phyloP scores from a whole-genome alignment of 1,140 invertebrate species.

The Meteorus sp. region DNA sequence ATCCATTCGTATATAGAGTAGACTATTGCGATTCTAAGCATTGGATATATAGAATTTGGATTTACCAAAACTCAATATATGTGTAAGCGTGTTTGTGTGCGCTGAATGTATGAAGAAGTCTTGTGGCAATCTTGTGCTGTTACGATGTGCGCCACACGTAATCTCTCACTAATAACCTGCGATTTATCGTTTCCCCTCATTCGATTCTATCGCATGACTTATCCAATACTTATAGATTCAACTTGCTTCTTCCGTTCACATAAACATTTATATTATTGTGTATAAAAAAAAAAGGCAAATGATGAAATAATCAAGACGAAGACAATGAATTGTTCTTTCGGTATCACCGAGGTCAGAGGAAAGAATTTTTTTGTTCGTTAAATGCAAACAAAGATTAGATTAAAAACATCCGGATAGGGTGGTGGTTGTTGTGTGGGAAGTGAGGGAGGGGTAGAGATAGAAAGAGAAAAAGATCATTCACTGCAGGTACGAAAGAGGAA shows the following conservation, averaged over 20 bases:
- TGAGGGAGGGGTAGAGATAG: too few relatives aligned
- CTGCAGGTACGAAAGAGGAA: conserved; percentile 21
- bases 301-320: too few relatives aligned
- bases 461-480: too few relatives aligned
- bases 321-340: not conserved
- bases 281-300: too few relatives aligned
- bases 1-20: conserved; percentile 16
- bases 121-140: not conserved
- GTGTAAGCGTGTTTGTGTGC: too few relatives aligned
- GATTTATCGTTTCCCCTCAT: conserved; percentile 51
- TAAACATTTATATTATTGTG: too few relatives aligned
- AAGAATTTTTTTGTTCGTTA: not conserved
- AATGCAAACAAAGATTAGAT: conserved; percentile 37
- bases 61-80: conserved; percentile 35
- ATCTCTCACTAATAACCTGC: conserved; percentile 58
- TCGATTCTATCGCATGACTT: conserved; percentile 26
- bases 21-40: conserved; percentile 2
- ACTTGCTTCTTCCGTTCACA: not conserved
- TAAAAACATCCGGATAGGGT: too few relatives aligned
- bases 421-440: too few relatives aligned
- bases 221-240: conserved; percentile 18
- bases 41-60: conserved; percentile 55
- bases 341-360: not conserved
- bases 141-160: too few relatives aligned
- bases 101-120: not conserved